Conservation (phyloP, 1,140 invertebrate genomes). For the Cydia strobilella region DNA sequence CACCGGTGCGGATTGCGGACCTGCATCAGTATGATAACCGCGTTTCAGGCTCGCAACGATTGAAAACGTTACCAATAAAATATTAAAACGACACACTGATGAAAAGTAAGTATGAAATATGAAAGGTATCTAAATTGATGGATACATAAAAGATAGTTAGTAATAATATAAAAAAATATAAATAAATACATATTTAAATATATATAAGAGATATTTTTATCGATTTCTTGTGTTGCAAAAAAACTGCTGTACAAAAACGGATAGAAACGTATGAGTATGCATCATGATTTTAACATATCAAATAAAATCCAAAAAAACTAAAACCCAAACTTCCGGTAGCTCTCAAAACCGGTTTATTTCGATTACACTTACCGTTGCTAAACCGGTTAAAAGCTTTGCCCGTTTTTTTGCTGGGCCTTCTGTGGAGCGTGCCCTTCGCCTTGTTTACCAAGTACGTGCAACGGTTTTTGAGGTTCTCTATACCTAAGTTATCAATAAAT, state of each 20-base stretch:
- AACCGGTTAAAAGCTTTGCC: conserved; percentile 5
- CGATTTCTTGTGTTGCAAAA: too few relatives aligned
- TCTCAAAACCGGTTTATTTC: neutral
- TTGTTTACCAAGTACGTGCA: conserved; percentile 3
- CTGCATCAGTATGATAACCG: neutral
- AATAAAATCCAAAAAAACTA: neutral
- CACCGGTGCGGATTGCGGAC: too few relatives aligned
- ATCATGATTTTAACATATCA: neutral
- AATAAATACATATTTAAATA: too few relatives aligned
- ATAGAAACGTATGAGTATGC: too few relatives aligned
- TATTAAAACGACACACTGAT: neutral
- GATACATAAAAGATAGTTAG: neutral
- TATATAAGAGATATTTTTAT: too few relatives aligned
- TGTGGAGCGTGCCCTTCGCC: neutral
- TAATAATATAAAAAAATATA: too few relatives aligned
- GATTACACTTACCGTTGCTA: neutral
- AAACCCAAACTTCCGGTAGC: neutral
- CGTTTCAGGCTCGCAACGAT: neutral
- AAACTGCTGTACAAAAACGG: too few relatives aligned
- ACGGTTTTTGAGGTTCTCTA: conserved; percentile 6
- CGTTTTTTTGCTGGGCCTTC: conserved; percentile 3
- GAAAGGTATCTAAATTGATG: neutral
- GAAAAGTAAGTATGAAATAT: neutral
- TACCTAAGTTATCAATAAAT: conserved; percentile 9
- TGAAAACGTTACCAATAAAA: conserved; percentile 8